These are phyloP conservation scores for Sepiola atlantica DNA, from an alignment of 2,888 invertebrate genomes.

Conservation along the genomic window DNA sequence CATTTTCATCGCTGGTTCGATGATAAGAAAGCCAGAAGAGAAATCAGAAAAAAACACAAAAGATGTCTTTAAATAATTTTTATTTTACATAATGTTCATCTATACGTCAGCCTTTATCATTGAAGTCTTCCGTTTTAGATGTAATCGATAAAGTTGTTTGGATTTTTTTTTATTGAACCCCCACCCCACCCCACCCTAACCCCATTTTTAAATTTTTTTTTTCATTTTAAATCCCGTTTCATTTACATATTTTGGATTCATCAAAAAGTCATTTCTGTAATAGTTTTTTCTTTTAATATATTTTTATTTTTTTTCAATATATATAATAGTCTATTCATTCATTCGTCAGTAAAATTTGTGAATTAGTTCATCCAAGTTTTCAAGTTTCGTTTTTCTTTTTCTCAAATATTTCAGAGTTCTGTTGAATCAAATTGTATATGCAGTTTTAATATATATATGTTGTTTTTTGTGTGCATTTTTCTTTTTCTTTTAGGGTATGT, in stretches of 20 bases:
- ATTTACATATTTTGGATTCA: not conserved
- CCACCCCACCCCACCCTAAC: too few species aligned
- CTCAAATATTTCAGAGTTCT: not conserved
- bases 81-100: constrained; percentile 10
- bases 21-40: not conserved
- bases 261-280: not conserved
- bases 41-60: not conserved
- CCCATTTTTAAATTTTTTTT: too few species aligned
- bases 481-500: not conserved
- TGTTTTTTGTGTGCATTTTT: not conserved
- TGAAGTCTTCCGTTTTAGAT: not conserved
- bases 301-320: not conserved
- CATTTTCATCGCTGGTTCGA: too few species aligned
- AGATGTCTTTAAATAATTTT: not conserved
- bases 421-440: not conserved
- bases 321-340: not conserved
- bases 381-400: not conserved
- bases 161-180: not conserved
- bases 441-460: too few species aligned
- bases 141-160: not conserved
- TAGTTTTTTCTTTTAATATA: not conserved
- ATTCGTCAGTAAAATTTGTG: not conserved
- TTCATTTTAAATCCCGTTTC: not conserved
- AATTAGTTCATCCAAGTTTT: not conserved
- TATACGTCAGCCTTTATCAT: not conserved